Conservation (phyloP, 2,113 vertebrate species). For the Corythornis cristatus region DNA sequence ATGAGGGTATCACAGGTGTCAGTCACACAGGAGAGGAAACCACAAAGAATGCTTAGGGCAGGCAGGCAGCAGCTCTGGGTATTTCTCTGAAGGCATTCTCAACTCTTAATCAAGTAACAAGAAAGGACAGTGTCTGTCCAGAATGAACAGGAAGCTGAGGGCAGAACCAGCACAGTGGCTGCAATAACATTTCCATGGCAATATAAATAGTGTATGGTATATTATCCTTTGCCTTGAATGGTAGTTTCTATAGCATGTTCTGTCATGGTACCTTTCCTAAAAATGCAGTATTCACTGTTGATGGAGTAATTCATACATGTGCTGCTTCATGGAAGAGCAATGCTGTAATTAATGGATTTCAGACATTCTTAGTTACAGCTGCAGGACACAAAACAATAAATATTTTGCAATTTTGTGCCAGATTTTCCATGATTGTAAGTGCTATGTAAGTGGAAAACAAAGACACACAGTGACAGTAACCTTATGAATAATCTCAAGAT, state of each 20-base stretch:
- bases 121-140: not conserved
- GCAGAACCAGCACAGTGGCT: not conserved
- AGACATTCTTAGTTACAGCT: not conserved
- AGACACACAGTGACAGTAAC: not conserved
- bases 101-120: not conserved
- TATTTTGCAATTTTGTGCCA: not conserved
- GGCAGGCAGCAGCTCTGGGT: not conserved
- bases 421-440: not conserved
- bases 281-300: not conserved
- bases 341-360: not conserved
- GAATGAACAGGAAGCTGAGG: not conserved
- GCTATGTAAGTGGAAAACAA: not conserved
- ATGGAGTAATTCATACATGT: not conserved
- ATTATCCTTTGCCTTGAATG: not conserved
- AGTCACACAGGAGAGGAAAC: not conserved
- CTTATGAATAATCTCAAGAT: not conserved
- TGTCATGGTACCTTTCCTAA: not conserved
- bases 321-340: not conserved
- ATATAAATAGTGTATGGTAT: not conserved
- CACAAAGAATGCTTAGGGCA: not conserved
- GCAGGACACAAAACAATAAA: not conserved
- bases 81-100: not conserved
- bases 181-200: not conserved
- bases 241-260: not conserved
- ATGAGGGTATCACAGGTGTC: fast-evolving